These are phyloP conservation scores for Limonius californicus DNA, from an alignment of 1,140 invertebrate species.

Conservation along the genomic window DNA sequence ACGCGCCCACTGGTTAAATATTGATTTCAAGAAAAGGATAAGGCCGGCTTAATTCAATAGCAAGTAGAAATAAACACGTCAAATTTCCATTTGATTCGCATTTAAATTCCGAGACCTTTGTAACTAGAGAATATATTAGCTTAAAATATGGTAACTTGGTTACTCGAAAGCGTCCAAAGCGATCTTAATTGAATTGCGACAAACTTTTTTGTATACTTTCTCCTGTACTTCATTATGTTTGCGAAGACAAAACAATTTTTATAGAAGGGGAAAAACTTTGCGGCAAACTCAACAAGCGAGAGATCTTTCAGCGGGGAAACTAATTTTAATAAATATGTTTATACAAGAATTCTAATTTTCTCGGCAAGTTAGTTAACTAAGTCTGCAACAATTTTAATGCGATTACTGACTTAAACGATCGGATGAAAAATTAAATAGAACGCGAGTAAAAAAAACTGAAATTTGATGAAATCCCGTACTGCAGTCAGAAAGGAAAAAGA, in stretches of 20 bases:
- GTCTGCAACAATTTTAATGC: conserved; percentile 11
- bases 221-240: conserved; percentile 7
- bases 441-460: too few species aligned
- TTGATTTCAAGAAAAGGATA: too few species aligned
- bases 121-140: background rate
- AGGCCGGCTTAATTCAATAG: too few species aligned
- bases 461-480: background rate
- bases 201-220: conserved; percentile 1
- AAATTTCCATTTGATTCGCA: background rate
- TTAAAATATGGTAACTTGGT: background rate
- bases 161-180: background rate
- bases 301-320: background rate
- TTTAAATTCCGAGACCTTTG: background rate
- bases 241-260: background rate
- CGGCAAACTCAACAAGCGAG: background rate
- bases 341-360: conserved; percentile 14
- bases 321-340: conserved; percentile 15
- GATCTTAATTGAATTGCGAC: conserved; percentile 8
- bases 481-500: background rate
- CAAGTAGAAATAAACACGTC: too few species aligned
- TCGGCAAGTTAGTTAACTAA: conserved; percentile 14
- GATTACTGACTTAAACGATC: conserved; percentile 8
- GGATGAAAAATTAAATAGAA: background rate
- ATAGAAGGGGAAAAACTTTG: background rate
- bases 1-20: too few species aligned